phyloP scores from a whole-genome alignment of 2,797 vertebrate genomes.

The Vultur gryphus region DNA sequence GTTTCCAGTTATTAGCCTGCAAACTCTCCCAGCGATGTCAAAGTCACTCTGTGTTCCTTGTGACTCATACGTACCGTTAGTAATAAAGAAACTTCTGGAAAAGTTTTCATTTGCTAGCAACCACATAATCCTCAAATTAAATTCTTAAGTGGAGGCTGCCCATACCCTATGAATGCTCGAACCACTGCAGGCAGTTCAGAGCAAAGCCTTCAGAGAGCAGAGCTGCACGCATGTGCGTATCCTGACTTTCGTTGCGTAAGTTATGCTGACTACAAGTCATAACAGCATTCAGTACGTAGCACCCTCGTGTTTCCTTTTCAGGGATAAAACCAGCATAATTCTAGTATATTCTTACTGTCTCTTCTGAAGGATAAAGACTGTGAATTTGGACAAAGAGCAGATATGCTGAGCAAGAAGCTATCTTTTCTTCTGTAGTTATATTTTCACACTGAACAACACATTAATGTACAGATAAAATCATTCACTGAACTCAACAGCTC shows the following conservation, averaged over 20 bases:
- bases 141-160: not conserved
- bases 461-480: not conserved
- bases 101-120: not conserved
- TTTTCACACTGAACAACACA: not conserved
- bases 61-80: not conserved
- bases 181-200: not conserved
- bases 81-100: not conserved
- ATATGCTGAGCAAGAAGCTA: not conserved
- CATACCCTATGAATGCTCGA: not conserved
- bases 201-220: not conserved
- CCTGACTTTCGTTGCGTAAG: fast-evolving
- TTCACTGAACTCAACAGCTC: not conserved
- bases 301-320: not conserved
- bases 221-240: fast-evolving
- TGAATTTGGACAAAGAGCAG: not conserved
- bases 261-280: not conserved
- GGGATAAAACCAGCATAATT: not conserved
- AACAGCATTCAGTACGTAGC: not conserved
- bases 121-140: not conserved
- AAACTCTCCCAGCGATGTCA: not conserved
- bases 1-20: not conserved
- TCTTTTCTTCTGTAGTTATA: not conserved
- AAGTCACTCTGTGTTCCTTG: not conserved
- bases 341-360: not conserved
- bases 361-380: not conserved